Percentiles rank a stretch among this genome's conserved stretches.
Evolutionary conservation across 2,797 vertebrate species (phyloP).

Genomic region (Chrysocyon brachyurus): DNA sequence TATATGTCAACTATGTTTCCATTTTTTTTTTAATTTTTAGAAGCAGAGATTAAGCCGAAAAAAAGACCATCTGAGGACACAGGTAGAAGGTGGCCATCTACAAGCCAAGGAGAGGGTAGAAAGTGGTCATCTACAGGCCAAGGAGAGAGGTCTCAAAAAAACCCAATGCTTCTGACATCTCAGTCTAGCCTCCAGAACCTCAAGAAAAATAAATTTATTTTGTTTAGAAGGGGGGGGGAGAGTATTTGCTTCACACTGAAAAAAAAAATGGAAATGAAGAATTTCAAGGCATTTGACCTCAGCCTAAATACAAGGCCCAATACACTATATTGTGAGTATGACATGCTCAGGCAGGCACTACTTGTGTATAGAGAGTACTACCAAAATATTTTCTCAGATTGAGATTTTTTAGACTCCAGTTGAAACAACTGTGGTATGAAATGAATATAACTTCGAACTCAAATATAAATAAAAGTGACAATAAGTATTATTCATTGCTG

Average conservation of each 20-base stretch:
- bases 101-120: not conserved
- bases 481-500: not conserved
- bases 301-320: not conserved
- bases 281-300: not conserved
- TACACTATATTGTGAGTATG: not conserved
- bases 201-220: not conserved
- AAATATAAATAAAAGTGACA: slow-evolving; percentile 11
- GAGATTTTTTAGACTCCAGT: not conserved
- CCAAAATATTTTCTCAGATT: not conserved
- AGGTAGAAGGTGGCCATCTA: not conserved
- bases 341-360: not conserved
- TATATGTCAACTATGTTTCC: not conserved
- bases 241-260: not conserved
- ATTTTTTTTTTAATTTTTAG: not conserved
- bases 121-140: not conserved
- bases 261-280: not conserved
- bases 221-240: not conserved
- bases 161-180: not conserved
- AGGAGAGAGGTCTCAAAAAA: not conserved
- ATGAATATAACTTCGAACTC: not conserved
- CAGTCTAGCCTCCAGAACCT: not conserved
- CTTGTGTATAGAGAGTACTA: not conserved
- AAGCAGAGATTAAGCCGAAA: not conserved
- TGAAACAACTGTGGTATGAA: not conserved
- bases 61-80: not conserved